Evolutionary conservation across 2,888 invertebrate genomes (phyloP).

Genomic region (Sminthurinus aureus): DNA sequence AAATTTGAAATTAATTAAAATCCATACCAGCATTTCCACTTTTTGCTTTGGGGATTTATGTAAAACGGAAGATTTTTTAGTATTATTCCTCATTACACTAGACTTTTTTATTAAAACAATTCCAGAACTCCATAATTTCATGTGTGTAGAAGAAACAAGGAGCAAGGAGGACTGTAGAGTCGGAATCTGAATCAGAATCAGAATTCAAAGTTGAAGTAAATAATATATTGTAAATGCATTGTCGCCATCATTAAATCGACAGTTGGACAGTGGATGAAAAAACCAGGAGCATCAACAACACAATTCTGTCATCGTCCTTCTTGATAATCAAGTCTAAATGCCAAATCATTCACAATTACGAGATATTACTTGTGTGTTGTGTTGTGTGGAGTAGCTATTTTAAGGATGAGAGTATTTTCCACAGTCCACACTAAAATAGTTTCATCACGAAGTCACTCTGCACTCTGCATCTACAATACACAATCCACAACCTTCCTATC

Average conservation of each 20-base stretch:
- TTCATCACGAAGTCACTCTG: not conserved
- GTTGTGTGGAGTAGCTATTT: no score
- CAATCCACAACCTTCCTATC: not conserved
- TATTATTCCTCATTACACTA: not conserved
- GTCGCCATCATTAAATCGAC: not conserved
- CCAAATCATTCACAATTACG: slow-evolving; percentile 19
- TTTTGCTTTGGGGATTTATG: not conserved
- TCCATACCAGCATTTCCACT: not conserved
- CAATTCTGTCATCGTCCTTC: not conserved
- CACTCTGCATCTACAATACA: not conserved
- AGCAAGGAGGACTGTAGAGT: no score
- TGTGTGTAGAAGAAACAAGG: no score
- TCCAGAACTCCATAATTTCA: no score
- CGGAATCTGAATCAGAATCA: no score
- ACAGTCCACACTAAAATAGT: not conserved
- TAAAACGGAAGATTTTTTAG: not conserved
- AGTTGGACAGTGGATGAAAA: not conserved
- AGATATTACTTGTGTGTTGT: not conserved
- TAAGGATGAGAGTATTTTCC: no score
- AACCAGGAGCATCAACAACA: not conserved
- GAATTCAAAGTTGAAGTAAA: no score
- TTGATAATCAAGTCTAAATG: not conserved
- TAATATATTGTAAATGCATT: not conserved
- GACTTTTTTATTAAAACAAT: no score
- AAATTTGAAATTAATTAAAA: slow-evolving; percentile 15